These are phyloP conservation scores for Synergus gifuensis DNA, from an alignment of 2,888 invertebrate genomes.

Conservation along the genomic window DNA sequence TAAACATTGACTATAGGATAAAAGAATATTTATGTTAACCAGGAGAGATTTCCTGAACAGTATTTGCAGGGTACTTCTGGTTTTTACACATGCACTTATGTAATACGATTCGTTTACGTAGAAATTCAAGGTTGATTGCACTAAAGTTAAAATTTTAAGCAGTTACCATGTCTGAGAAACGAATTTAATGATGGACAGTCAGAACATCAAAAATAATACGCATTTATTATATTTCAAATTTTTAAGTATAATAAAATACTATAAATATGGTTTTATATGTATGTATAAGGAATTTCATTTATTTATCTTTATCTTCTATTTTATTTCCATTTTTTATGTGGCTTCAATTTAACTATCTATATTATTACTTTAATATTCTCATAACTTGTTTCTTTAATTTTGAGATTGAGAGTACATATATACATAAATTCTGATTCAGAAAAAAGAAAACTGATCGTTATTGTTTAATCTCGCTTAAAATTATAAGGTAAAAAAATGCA, in stretches of 20 bases:
- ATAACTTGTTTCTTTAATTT: too few relatives aligned
- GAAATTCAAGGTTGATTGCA: slow-evolving; percentile 12
- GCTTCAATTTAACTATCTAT: too few relatives aligned
- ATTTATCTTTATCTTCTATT: neutral
- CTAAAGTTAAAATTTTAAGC: neutral
- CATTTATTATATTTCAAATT: neutral
- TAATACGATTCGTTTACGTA: neutral
- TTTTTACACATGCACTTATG: neutral
- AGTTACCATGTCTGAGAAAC: neutral
- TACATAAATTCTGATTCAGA: too few relatives aligned
- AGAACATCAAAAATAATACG: neutral
- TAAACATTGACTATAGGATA: neutral
- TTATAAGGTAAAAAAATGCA: neutral
- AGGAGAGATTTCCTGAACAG: neutral
- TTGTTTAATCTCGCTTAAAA: too few relatives aligned
- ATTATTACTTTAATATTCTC: too few relatives aligned
- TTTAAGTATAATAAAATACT: too few relatives aligned
- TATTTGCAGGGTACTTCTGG: neutral
- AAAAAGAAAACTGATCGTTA: too few relatives aligned
- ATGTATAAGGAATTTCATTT: neutral
- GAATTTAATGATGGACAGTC: neutral
- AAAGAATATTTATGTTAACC: neutral
- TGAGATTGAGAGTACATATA: too few relatives aligned
- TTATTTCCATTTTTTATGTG: neutral
- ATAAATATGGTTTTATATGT: too few relatives aligned